phyloP scores from a whole-genome alignment of 2,113 vertebrate genomes.

The Pleuronectes platessa region DNA sequence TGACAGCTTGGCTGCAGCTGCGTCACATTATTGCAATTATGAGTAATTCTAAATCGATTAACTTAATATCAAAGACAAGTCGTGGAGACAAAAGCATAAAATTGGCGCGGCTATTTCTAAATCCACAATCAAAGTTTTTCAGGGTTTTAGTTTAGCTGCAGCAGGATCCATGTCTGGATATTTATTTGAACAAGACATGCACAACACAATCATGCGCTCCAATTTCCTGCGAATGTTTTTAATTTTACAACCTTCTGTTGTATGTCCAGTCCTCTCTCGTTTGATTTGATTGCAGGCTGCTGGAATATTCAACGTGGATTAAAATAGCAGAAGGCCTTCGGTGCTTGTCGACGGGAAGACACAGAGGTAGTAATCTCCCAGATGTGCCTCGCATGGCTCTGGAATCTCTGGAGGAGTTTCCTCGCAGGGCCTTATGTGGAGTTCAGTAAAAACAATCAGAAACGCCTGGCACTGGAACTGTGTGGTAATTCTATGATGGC shows the following conservation, averaged over 20 bases:
- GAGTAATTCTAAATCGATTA: conserved; percentile 42
- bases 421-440: conserved; percentile 56
- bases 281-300: conserved; percentile 71
- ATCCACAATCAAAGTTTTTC: conserved; percentile 13
- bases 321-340: conserved; percentile 69
- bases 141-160: conserved; percentile 13
- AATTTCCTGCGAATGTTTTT: conserved; percentile 68
- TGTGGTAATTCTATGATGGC: conserved; percentile 66
- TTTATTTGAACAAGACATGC: conserved; percentile 52
- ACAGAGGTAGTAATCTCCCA: conserved; percentile 70
- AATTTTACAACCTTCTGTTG: conserved; percentile 59
- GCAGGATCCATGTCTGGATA: conserved; percentile 35
- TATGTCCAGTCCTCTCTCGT: conserved; percentile 65
- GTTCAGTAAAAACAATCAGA: conserved; percentile 74
- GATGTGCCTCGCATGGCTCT: conserved; percentile 73
- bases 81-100: conserved; percentile 14
- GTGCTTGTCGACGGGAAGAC: conserved; percentile 55
- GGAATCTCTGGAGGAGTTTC: conserved; percentile 63
- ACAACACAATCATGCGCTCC: conserved; percentile 54
- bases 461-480: conserved; percentile 60
- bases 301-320: conserved; percentile 69
- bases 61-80: conserved; percentile 28
- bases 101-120: neutral
- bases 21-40: conserved; percentile 44
- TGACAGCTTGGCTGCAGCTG: conserved; percentile 56